Percentiles rank a stretch among this genome's conserved stretches.
Evolutionary conservation across 2,888 invertebrate species (phyloP).

Genomic region (Camponotus fellah): DNA sequence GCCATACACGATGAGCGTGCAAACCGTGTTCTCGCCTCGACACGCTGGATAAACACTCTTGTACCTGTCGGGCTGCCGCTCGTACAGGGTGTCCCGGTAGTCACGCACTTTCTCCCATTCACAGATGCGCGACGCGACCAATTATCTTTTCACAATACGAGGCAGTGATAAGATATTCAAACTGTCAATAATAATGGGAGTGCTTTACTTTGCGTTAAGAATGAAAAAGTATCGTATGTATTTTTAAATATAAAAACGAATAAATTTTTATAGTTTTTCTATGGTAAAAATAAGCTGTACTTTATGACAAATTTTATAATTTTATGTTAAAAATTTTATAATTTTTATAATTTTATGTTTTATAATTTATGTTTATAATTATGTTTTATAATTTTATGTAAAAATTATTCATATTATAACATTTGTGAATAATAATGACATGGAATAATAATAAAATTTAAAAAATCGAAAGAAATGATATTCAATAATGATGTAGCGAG

Average conservation of each 20-base stretch:
- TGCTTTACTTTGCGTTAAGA: neutral
- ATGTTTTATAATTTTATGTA: neutral
- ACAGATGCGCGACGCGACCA: conserved; percentile 1
- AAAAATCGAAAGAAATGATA: neutral
- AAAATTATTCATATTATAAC: neutral
- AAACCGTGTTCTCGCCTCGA: conserved; percentile 48
- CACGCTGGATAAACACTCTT: conserved; percentile 56
- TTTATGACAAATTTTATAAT: neutral
- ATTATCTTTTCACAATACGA: neutral
- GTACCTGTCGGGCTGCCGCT: conserved; percentile 37
- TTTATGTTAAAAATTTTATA: conserved; percentile 12
- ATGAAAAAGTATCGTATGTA: neutral
- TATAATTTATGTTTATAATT: no score
- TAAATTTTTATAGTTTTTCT: neutral
- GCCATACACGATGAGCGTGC: conserved; percentile 43
- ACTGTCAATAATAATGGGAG: neutral
- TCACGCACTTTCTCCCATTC: conserved; percentile 43
- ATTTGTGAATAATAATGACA: neutral
- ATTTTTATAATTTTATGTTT: conserved; percentile 8
- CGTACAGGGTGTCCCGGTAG: conserved; percentile 16
- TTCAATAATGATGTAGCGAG: neutral
- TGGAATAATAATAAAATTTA: neutral
- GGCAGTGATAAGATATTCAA: neutral
- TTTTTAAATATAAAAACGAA: neutral
- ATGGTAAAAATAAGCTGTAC: neutral